A percentile compares a stretch with the other conserved stretches of the same genome.
phyloP scores from a whole-genome alignment of 2,113 vertebrate genomes.

The Microcebus griseorufus region DNA sequence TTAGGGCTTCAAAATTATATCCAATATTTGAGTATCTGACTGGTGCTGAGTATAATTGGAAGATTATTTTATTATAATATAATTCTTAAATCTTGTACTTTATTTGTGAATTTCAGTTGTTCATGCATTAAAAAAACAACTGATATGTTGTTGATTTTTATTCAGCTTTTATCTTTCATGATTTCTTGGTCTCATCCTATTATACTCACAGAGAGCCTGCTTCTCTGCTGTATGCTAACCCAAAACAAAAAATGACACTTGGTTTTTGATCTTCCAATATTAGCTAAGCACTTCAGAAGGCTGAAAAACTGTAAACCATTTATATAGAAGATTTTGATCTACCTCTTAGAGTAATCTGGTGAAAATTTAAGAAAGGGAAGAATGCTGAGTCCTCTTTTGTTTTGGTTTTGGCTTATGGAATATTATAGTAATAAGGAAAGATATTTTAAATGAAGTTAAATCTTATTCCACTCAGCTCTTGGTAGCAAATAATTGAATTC shows the following conservation, averaged over 20 bases:
- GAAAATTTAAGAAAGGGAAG: not conserved
- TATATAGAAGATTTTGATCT: not conserved
- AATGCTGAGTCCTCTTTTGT: not conserved
- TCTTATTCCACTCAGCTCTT: not conserved
- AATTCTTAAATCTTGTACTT: conserved; percentile 18
- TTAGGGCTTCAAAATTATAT: not conserved
- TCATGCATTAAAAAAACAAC: not conserved
- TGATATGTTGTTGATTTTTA: not conserved
- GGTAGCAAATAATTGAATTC: not conserved
- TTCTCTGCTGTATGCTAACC: not conserved
- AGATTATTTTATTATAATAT: not conserved
- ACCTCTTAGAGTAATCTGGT: not conserved
- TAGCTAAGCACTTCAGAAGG: not conserved
- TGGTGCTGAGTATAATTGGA: not conserved
- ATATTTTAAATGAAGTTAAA: conserved; percentile 23
- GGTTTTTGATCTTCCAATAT: not conserved
- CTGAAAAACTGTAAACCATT: not conserved
- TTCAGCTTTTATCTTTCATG: not conserved
- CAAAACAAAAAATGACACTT: not conserved
- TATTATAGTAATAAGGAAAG: not conserved
- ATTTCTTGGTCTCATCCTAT: not conserved
- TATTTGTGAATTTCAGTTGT: conserved; percentile 36
- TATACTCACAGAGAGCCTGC: not conserved
- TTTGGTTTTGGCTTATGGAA: not conserved
- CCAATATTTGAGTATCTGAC: not conserved